Evolutionary conservation across 2,888 invertebrate species (phyloP), one percentile per base, ranked within the genome.

Genomic region (Plebejus argus): DNA sequence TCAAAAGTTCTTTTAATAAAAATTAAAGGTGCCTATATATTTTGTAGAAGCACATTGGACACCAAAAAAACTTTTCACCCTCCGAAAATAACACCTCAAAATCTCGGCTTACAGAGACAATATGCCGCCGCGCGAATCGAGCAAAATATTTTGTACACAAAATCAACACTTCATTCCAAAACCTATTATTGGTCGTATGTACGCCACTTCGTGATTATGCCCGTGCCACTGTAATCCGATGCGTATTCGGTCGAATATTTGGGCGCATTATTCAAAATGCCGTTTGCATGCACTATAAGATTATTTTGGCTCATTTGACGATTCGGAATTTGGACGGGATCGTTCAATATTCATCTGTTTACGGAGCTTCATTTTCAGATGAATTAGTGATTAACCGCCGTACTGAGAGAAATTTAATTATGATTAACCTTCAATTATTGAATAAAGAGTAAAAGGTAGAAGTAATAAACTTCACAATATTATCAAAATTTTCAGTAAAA

Each of bases 281-380:
- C 66, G 66, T 33, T 66, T 66, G 66, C 28, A 66, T 66, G 66
- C 66, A 66, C 66, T 66, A 71, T 39, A 72, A 72, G 71, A 80
- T 77, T 72, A 78, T 75, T 79, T 79, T 78, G 78, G 78, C 23
- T 49, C 76, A 74, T 58, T 56, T 72, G 49, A 78, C 53, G 18
- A 71, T 58, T 72, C n/a, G 72, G 39, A 49, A 66, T 66, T 66
- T 66, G 66, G 10, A 66, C 28, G 20, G 23, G 15, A 33, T 33
- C 66, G 66, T 66, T 66, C 66, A 33, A 66, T 33, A 15, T 20
- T 45, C 72, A 72, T 72, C 72, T 39, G 39, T 45, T 45, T 23
- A 18, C 66, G 66, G 6, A 18, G 15, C 4, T 66, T 2, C 6
- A 18, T 66, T 66, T 15, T 6, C 18, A 66, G 66, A 66, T 66